Percentiles rank a stretch among this genome's conserved stretches.
Conservation (phyloP, 1,140 invertebrate species). For the Copidosoma floridanum region DNA sequence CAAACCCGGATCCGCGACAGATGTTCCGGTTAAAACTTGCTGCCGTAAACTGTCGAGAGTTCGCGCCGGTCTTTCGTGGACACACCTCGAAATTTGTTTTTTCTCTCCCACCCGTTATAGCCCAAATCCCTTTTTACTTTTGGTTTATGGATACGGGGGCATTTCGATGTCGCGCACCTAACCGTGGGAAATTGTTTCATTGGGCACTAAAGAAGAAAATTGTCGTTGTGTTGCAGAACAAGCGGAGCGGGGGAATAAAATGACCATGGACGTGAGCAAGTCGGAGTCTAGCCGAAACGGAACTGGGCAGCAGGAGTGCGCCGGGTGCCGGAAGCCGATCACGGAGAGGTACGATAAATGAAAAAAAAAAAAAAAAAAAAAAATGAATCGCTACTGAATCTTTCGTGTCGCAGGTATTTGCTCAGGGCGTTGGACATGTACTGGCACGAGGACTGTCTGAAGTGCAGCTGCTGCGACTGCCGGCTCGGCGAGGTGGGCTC, state of each 20-base stretch:
- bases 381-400: background rate
- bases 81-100: too few species aligned
- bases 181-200: too few species aligned
- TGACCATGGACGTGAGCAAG: constrained; percentile 60
- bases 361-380: constrained; percentile 2
- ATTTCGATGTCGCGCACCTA: too few species aligned
- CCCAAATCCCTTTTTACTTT: too few species aligned
- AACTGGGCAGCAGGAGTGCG: constrained; percentile 63
- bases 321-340: constrained; percentile 74
- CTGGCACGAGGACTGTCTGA: constrained; percentile 94
- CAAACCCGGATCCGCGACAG: constrained; percentile 51
- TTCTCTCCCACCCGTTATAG: too few species aligned
- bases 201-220: too few species aligned
- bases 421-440: constrained; percentile 81
- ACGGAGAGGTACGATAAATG: constrained; percentile 65
- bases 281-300: constrained; percentile 52
- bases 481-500: constrained; percentile 88
- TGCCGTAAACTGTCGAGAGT: too few species aligned
- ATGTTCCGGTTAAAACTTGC: constrained; percentile 56
- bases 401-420: constrained; percentile 59
- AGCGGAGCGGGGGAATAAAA: too few species aligned
- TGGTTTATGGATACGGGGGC: too few species aligned
- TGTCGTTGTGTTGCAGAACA: constrained; percentile 27
- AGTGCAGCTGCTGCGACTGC: constrained; percentile 91
- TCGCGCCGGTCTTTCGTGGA: too few species aligned